Conservation (phyloP, 2,797 vertebrate genomes). For the Gastrophryne carolinensis region DNA sequence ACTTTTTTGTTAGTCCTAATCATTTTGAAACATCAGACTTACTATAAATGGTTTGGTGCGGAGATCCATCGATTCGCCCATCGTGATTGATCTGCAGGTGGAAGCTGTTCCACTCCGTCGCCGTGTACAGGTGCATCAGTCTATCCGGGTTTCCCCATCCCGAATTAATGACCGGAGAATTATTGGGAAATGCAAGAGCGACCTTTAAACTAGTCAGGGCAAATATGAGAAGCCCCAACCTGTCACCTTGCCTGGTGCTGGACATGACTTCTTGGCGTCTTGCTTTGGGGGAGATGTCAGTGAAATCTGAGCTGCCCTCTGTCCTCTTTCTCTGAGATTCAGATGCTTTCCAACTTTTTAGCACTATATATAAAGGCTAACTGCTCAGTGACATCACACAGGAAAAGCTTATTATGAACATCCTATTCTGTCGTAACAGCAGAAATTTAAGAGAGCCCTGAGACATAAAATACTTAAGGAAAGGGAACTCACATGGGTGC, state of each 20-base stretch:
- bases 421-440: conserved; percentile 71
- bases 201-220: conserved; percentile 64
- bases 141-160: conserved; percentile 81
- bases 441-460: conserved; percentile 63
- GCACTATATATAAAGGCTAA: conserved; percentile 69
- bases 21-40: conserved; percentile 55
- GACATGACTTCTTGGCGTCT: conserved; percentile 35
- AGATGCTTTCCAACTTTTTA: conserved; percentile 57
- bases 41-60: conserved; percentile 77
- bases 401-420: conserved; percentile 68
- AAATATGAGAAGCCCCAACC: conserved; percentile 55
- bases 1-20: no score
- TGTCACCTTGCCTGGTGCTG: conserved; percentile 37
- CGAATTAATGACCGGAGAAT: conserved; percentile 81
- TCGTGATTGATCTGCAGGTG: conserved; percentile 77
- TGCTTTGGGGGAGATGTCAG: neutral
- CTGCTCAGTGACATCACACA: conserved; percentile 70
- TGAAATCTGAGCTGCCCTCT: conserved; percentile 51
- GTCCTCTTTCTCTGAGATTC: conserved; percentile 25
- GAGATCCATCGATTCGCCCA: conserved; percentile 61
- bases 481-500: conserved; percentile 57
- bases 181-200: conserved; percentile 70
- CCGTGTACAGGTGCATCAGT: conserved; percentile 88
- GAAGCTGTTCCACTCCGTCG: conserved; percentile 81
- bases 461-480: conserved; percentile 62